Evolutionary conservation across 2,888 invertebrate species (phyloP), one percentile per base, ranked within the genome.

Genomic region (Choreutis nemorana): DNA sequence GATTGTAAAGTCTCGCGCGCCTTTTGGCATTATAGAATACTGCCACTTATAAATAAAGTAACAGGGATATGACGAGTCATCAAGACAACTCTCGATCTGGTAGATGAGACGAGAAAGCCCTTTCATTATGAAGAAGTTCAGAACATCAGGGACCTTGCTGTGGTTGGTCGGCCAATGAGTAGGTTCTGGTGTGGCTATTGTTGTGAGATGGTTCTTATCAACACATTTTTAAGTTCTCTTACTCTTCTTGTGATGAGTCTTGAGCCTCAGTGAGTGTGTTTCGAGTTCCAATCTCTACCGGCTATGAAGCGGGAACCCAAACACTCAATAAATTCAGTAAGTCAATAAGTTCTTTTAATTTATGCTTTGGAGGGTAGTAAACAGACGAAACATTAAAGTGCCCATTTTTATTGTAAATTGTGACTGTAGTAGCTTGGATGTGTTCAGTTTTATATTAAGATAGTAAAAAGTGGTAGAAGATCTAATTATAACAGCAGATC

Each of bases 401-500:
- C 2, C 28, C 32, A 4, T 23, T 4, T 12, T 10, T 23, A 10
- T 28, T 21, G 23, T 28, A 12, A 2, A 28, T 16, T 8, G 5
- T 10, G 7, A 32, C 15, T 7, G 28, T 20, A 5, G 32, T 28
- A 13, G 32, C 32, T 11, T 31, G 31, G 3, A 31, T 31, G 23
- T 26, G 23, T 3, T 8, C 4, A n/a, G 23, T 18, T 10, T 13
- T 4, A 13, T 6, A 32, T 3, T 11, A 7, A 13, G 9, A 16
- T 2, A 31, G 22, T 14, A 8, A 9, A 8, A 11, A 12, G 10
- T 32, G 28, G 8, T 32, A 24, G 2, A 32, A 9, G 2, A 4
- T 9, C 3, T 15, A 12, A 13, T 27, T 6, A 32, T 12, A 6
- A 29, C 9, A 4, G 41, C 45, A 3, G 33, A 31, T 9, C 44